Conservation (phyloP, 2,113 vertebrate genomes). For the Lagenorhynchus albirostris region DNA sequence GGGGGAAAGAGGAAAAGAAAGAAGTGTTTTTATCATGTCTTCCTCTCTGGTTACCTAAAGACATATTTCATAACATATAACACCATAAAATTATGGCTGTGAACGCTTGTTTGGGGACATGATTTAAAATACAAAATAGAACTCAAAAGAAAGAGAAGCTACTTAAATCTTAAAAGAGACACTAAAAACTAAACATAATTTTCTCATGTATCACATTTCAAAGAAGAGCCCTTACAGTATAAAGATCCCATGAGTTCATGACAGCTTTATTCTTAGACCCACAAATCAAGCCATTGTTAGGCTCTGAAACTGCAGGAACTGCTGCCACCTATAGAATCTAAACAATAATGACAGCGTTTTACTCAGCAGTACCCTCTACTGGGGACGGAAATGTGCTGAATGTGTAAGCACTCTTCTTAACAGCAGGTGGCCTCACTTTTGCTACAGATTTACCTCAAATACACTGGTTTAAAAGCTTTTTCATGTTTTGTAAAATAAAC, state of each 20-base stretch:
- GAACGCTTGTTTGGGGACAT: constrained; percentile 41
- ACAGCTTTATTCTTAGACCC: constrained; percentile 78
- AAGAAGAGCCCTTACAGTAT: constrained; percentile 77
- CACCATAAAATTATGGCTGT: constrained; percentile 63
- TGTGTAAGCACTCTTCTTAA: constrained; percentile 83
- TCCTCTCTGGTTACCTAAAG: constrained; percentile 63
- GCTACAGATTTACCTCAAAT: constrained; percentile 77
- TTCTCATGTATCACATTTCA: constrained; percentile 80
- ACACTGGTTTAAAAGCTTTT: constrained; percentile 84
- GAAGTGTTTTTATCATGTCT: constrained; percentile 34
- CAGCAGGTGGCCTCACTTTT: constrained; percentile 89
- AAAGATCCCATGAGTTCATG: constrained; percentile 79
- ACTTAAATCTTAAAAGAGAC: constrained; percentile 78
- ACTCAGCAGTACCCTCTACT: constrained; percentile 76
- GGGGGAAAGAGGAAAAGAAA: neutral
- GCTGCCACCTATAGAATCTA: constrained; percentile 92
- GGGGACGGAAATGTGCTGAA: constrained; percentile 65
- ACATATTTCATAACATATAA: constrained; percentile 69
- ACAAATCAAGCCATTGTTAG: constrained; percentile 78
- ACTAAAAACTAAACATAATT: constrained; percentile 76
- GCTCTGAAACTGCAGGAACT: constrained; percentile 85
- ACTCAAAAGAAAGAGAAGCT: constrained; percentile 78
- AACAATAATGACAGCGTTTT: constrained; percentile 40
- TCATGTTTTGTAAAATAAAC: constrained; percentile 82
- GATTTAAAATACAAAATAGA: constrained; percentile 71